phyloP scores from a whole-genome alignment of 2,113 vertebrate genomes.

The Vulpes vulpes region DNA sequence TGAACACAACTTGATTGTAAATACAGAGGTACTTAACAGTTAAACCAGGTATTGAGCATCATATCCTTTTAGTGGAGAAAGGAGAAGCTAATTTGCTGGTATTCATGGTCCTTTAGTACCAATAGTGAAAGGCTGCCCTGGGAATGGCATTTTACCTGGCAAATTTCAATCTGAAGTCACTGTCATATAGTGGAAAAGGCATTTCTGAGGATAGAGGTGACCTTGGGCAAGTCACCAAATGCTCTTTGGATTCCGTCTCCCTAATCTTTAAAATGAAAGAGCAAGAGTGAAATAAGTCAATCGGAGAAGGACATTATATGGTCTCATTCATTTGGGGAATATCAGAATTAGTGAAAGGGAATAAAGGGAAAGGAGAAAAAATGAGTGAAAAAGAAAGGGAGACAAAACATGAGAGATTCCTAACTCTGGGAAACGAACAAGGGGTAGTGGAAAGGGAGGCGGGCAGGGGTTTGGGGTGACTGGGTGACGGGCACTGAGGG shows the following conservation, averaged over 20 bases:
- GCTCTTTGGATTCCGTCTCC: neutral
- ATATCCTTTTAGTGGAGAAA: neutral
- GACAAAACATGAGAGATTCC: too few relatives aligned
- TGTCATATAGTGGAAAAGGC: neutral
- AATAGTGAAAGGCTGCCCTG: neutral
- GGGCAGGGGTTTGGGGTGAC: too few relatives aligned
- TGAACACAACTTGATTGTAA: constrained; percentile 3
- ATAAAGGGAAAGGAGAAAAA: too few relatives aligned
- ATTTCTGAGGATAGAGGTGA: neutral
- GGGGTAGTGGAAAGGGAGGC: too few relatives aligned
- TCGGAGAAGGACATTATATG: too few relatives aligned
- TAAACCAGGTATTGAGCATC: neutral
- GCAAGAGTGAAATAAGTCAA: too few relatives aligned
- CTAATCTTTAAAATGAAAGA: neutral
- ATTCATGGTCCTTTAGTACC: neutral
- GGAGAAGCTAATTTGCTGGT: neutral
- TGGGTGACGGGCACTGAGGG: too few relatives aligned
- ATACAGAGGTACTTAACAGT: neutral
- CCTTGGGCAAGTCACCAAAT: neutral
- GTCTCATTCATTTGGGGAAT: too few relatives aligned
- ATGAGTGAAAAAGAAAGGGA: too few relatives aligned
- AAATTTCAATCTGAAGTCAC: neutral
- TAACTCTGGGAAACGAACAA: too few relatives aligned
- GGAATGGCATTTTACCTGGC: neutral
- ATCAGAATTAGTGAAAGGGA: too few relatives aligned